phyloP scores from a whole-genome alignment of 1,140 invertebrate species.

The Heliconius melpomene region DNA sequence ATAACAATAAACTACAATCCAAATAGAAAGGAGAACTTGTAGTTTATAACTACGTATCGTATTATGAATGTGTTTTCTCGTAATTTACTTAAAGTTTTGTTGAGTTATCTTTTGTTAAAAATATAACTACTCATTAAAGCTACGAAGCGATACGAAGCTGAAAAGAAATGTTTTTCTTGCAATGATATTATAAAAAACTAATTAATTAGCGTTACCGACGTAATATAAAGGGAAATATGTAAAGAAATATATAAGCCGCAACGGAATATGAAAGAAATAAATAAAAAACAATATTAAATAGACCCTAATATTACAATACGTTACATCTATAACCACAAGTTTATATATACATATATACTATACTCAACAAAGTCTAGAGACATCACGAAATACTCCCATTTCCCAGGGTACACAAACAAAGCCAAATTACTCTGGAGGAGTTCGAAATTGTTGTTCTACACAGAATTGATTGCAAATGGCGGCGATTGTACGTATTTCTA shows the following conservation, averaged over 20 bases:
- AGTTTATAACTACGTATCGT: background rate
- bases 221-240: no score
- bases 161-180: no score
- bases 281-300: background rate
- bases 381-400: constrained; percentile 19
- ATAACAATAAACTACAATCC: background rate
- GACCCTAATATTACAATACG: background rate
- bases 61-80: background rate
- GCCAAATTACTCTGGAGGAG: constrained; percentile 25
- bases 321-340: background rate
- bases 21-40: background rate
- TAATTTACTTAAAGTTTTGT: background rate
- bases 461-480: constrained; percentile 31
- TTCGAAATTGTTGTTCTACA: constrained; percentile 27
- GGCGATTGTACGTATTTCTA: background rate
- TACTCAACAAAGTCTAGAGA: background rate
- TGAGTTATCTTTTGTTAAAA: background rate
- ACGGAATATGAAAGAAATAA: no score
- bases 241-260: no score
- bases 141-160: background rate
- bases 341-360: background rate
- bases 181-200: background rate
- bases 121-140: no score
- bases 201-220: no score
- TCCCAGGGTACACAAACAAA: constrained; percentile 22